Evolutionary conservation across 2,888 invertebrate species (phyloP).

Genomic region (Nymphalis urticae): DNA sequence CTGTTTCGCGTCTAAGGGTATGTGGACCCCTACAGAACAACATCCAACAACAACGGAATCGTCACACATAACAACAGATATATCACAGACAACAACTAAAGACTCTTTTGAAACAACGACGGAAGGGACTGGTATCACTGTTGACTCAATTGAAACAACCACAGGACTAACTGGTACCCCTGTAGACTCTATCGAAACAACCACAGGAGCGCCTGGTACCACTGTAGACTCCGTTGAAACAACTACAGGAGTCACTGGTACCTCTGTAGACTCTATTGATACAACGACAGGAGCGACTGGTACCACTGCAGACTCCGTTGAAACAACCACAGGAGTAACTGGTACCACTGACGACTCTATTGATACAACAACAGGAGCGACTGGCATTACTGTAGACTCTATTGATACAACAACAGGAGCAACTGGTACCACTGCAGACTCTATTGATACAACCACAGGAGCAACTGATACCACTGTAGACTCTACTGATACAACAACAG

Average conservation of each 20-base stretch:
- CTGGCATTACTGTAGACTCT: no score
- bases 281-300: no score
- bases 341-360: slow-evolving; percentile 17
- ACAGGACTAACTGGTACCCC: neutral
- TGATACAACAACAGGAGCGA: no score
- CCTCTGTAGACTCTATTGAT: no score
- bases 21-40: neutral
- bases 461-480: no score
- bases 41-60: neutral
- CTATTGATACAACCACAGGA: no score
- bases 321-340: neutral
- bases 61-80: neutral
- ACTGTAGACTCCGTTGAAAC: neutral
- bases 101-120: neutral
- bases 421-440: no score
- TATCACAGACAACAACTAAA: neutral
- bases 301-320: neutral
- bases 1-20: slow-evolving; percentile 19
- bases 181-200: neutral
- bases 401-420: no score
- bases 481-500: no score
- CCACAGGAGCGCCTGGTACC: neutral
- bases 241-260: neutral
- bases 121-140: neutral
- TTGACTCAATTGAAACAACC: neutral